Base-by-base conservation (phyloP, 2,113 vertebrate species). In the Phoxinus phoxinus region DNA sequence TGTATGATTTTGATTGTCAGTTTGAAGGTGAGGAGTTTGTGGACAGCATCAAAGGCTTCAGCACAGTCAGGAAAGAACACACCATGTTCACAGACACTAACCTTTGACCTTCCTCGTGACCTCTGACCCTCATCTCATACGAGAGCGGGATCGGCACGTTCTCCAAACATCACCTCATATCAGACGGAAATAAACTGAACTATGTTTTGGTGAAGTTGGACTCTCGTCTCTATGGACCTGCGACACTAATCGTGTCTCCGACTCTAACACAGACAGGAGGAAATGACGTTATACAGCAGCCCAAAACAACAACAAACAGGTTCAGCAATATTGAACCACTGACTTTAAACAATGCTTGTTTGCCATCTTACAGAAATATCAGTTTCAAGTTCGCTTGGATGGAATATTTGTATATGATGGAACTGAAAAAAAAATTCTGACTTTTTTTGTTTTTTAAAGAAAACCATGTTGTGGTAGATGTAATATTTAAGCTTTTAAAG, bases 71-170 rank as follows among this genome's bases (percentile, higher is more conserved):
- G 71, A 99, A 99, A 90, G 97, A 99, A 83, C 98, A 97, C 89
- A 99, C 98, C 78, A 96, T 98, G 46, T 99, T 99, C 90, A 98
- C 96, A 0, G 98, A 99, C 90, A 99, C 98, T 74, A 97, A 98
- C 74, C 93, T 98, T 88, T 98, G 91, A 94, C 89, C 84, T 0
- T 67, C 0, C 4, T 0, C 21, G 27, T 19, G 59, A 80, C 73
- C 82, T 77, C 25, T 89, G 80, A 77, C 72, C 84, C 74, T 3
- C 30, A 51, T 56, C 13, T 23, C 69, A 48, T 5, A n/a, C n/a
- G 19, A 13, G 72, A 41, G 17, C 3, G 3, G 72, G 72, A 77
- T 58, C 21, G 10, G 30, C 51, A 77, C 23, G 8, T 80, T 61
- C 72, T 74, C 72, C 41, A 71, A 12, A 37, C 9, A 23, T 69